phyloP scores from a whole-genome alignment of 2,797 vertebrate genomes.

The Carduelis carduelis region DNA sequence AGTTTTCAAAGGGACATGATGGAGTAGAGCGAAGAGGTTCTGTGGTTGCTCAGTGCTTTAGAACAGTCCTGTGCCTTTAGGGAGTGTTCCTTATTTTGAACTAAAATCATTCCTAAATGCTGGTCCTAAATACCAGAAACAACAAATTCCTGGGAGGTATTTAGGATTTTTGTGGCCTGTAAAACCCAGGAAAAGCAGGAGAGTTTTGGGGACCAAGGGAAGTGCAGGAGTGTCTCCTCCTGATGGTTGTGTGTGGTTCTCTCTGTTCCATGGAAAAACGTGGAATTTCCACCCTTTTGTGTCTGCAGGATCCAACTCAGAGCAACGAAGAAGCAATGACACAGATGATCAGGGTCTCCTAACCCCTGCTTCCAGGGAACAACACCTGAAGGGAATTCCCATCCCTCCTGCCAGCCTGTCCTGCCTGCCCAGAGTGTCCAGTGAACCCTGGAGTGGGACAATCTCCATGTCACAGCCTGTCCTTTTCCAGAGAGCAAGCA shows the following conservation, averaged over 20 bases:
- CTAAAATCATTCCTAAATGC: background rate
- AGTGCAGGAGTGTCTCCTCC: background rate
- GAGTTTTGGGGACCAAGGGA: background rate
- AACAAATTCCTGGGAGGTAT: background rate
- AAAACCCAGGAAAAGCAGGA: background rate
- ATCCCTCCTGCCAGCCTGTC: conserved; percentile 41
- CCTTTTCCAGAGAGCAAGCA: conserved; percentile 67
- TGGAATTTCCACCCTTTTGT: conserved; percentile 19
- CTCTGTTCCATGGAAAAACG: background rate
- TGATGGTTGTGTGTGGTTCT: background rate
- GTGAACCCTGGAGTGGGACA: conserved; percentile 56
- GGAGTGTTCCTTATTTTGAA: background rate
- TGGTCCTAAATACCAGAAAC: background rate
- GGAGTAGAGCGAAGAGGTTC: background rate
- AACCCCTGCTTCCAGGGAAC: conserved; percentile 62
- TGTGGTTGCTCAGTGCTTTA: background rate
- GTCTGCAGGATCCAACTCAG: conserved; percentile 83
- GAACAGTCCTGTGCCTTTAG: background rate
- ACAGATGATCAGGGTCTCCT: conserved; percentile 93
- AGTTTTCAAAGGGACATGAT: background rate
- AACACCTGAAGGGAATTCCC: conserved; percentile 22
- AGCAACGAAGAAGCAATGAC: conserved; percentile 88
- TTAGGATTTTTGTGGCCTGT: background rate
- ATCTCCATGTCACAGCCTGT: conserved; percentile 36
- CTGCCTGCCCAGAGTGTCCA: conserved; percentile 48